These are phyloP conservation scores for Caranx ignobilis DNA, from an alignment of 2,113 vertebrate species.

Conservation along the genomic window DNA sequence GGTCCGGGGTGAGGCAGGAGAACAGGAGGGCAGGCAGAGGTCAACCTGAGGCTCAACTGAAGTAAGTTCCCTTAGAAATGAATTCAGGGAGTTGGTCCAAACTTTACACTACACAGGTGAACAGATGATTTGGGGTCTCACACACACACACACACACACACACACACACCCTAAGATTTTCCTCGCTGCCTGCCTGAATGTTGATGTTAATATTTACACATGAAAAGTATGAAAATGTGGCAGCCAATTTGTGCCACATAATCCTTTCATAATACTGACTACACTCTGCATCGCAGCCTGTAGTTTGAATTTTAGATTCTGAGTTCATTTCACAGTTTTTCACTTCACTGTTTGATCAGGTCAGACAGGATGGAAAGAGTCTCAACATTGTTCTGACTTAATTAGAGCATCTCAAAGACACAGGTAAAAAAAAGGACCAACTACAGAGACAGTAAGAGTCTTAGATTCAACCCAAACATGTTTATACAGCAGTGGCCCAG, in stretches of 20 bases:
- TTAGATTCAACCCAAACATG: not conserved
- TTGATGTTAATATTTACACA: conserved; percentile 9
- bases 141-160: too few relatives aligned
- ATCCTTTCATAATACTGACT: not conserved
- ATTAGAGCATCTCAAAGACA: not conserved
- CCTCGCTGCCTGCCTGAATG: conserved; percentile 3
- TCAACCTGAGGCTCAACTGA: too few relatives aligned
- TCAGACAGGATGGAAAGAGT: not conserved
- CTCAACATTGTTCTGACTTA: not conserved
- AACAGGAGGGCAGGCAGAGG: too few relatives aligned
- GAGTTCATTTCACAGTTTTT: conserved; percentile 44
- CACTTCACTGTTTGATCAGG: not conserved
- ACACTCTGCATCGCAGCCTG: not conserved
- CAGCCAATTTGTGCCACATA: not conserved
- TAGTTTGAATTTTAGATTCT: conserved; percentile 39
- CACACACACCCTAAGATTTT: not conserved
- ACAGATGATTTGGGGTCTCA: too few relatives aligned
- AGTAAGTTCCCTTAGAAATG: too few relatives aligned
- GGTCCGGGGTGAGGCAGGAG: too few relatives aligned
- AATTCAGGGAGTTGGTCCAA: too few relatives aligned
- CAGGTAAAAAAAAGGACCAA: not conserved
- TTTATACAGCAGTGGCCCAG: too few relatives aligned
- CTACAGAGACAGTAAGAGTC: not conserved
- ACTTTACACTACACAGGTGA: too few relatives aligned
- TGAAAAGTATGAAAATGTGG: not conserved